Percentiles rank a stretch among this genome's conserved stretches.
Evolutionary conservation across 2,797 vertebrate genomes (phyloP).

Genomic region (Pterois miles): DNA sequence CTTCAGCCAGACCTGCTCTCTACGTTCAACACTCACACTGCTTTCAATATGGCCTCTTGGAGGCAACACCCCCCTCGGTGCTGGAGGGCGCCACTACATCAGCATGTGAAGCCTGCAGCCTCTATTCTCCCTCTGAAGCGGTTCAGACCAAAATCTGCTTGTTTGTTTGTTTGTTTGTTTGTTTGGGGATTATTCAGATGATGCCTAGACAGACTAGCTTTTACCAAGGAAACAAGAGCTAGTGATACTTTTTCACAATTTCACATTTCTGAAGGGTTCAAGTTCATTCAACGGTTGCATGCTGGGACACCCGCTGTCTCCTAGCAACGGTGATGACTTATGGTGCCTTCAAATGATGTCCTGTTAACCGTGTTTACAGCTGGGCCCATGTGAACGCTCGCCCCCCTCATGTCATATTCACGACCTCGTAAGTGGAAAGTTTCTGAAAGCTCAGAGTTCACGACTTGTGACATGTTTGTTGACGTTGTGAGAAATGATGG

Average conservation of each 20-base stretch:
- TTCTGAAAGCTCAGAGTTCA: too few relatives aligned
- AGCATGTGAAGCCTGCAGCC: neutral
- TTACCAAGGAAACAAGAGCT: neutral
- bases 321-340: neutral
- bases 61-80: conserved; percentile 87
- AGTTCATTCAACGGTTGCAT: neutral
- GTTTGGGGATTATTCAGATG: neutral
- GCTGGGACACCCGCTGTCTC: neutral
- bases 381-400: too few relatives aligned
- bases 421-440: too few relatives aligned
- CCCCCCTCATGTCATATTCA: too few relatives aligned
- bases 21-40: conserved; percentile 70
- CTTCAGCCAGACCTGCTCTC: conserved; percentile 48
- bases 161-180: neutral
- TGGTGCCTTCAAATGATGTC: too few relatives aligned
- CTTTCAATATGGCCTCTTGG: conserved; percentile 90
- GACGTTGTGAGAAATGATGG: too few relatives aligned
- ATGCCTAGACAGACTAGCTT: neutral
- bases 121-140: neutral
- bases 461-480: too few relatives aligned
- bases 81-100: conserved; percentile 70
- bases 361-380: too few relatives aligned
- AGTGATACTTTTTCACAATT: neutral
- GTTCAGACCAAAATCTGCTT: neutral
- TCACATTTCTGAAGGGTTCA: neutral